These are phyloP conservation scores for Temnothorax curvispinosus DNA, from an alignment of 1,140 invertebrate genomes.

Conservation along the genomic window DNA sequence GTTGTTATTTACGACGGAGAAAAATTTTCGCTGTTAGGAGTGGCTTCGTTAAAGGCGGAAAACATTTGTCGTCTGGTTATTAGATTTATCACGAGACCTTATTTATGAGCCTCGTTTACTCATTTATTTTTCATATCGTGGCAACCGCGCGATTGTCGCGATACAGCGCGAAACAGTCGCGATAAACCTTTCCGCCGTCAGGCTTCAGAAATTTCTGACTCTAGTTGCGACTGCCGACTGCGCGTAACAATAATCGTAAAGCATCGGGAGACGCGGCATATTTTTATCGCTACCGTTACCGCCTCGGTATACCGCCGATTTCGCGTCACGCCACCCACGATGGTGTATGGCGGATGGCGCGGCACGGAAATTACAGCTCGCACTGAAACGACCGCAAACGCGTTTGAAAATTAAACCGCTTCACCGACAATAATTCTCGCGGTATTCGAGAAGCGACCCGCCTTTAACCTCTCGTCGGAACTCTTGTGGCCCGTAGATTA, in stretches of 20 bases:
- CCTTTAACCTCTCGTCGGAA: constrained; percentile 50
- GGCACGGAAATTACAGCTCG: constrained; percentile 59
- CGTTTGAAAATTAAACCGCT: constrained; percentile 66
- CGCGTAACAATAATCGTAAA: constrained; percentile 62
- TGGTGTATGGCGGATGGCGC: constrained; percentile 39
- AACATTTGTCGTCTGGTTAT: constrained; percentile 30
- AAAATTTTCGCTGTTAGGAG: constrained; percentile 21
- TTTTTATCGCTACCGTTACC: constrained; percentile 63
- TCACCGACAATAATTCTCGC: constrained; percentile 63
- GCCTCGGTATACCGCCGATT: constrained; percentile 39
- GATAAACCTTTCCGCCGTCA: constrained; percentile 17
- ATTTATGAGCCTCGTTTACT: constrained; percentile 28
- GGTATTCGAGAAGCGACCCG: constrained; percentile 60
- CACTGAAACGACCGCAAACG: constrained; percentile 62
- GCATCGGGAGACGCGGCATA: constrained; percentile 47
- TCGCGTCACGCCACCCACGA: constrained; percentile 64
- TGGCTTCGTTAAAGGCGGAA: constrained; percentile 10
- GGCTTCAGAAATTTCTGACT: constrained; percentile 28
- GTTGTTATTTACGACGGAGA: not conserved
- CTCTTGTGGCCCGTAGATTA: constrained; percentile 52
- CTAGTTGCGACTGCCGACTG: constrained; percentile 41
- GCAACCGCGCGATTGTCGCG: constrained; percentile 15
- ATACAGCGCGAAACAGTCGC: constrained; percentile 5
- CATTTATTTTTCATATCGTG: constrained; percentile 19
- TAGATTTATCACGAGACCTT: constrained; percentile 6